Percentiles rank a stretch among this genome's conserved stretches.
phyloP scores from a whole-genome alignment of 92 coral and sea anemone species.

The Palythoa grandis region DNA sequence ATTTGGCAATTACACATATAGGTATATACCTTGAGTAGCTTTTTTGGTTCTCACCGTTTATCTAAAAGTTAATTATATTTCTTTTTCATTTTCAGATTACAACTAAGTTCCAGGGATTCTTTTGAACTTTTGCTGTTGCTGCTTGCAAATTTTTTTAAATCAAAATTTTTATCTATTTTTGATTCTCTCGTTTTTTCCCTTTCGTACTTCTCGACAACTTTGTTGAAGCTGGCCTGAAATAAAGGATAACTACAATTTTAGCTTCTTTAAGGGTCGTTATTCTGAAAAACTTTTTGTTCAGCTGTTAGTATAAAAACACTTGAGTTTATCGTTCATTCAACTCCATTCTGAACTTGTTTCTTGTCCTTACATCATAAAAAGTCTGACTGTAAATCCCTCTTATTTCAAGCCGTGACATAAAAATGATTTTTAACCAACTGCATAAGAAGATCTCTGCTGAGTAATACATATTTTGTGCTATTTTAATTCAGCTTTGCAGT shows the following conservation, averaged over 20 bases:
- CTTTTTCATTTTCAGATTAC: neutral
- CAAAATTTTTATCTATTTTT: neutral
- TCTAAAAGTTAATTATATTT: neutral
- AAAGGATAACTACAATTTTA: too few species aligned
- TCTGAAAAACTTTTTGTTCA: too few species aligned
- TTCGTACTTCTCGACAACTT: neutral
- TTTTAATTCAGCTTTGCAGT: neutral
- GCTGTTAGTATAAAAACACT: too few species aligned
- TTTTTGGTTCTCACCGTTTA: neutral
- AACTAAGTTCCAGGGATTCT: neutral
- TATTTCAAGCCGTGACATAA: too few species aligned
- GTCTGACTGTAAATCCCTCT: too few species aligned
- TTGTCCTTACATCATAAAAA: too few species aligned
- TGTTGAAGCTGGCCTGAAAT: neutral
- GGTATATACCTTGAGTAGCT: neutral
- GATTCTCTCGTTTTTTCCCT: neutral
- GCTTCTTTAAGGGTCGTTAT: too few species aligned
- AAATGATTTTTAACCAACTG: neutral
- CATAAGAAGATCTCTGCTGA: neutral
- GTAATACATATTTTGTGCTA: neutral
- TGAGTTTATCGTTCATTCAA: too few species aligned
- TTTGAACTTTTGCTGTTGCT: constrained; percentile 8
- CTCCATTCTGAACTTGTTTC: too few species aligned
- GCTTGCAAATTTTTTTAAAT: neutral
- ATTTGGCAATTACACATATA: neutral